Evolutionary conservation across 2,888 invertebrate species (phyloP).

Genomic region (Eubasilissa splendida): DNA sequence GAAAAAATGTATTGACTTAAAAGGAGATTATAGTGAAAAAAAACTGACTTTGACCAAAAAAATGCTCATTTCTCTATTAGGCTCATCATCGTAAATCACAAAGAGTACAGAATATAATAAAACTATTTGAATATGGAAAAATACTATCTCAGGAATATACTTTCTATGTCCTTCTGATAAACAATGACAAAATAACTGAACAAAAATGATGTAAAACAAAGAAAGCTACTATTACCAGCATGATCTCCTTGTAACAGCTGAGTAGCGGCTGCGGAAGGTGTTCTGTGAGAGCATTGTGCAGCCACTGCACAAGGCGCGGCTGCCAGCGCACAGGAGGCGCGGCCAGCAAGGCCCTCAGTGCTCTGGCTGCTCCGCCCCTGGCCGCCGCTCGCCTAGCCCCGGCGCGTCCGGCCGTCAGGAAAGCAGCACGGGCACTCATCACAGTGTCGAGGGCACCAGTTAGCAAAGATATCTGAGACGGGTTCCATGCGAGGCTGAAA

Average conservation of each 20-base stretch:
- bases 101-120: too few species aligned
- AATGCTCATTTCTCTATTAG: too few species aligned
- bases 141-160: too few species aligned
- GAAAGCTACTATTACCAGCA: constrained; percentile 48
- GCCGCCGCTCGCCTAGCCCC: constrained; percentile 60
- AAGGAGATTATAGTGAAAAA: too few species aligned
- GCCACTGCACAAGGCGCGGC: constrained; percentile 61
- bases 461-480: constrained; percentile 62
- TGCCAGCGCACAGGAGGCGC: constrained; percentile 57
- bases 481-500: constrained; percentile 61
- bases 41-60: too few species aligned
- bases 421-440: constrained; percentile 58
- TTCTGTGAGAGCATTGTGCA: constrained; percentile 60
- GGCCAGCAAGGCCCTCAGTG: constrained; percentile 53
- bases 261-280: constrained; percentile 55
- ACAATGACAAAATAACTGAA: too few species aligned
- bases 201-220: background rate
- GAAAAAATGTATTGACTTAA: too few species aligned
- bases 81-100: too few species aligned
- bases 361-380: constrained; percentile 59
- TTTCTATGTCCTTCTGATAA: too few species aligned
- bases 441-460: constrained; percentile 59
- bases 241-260: constrained; percentile 55
- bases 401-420: constrained; percentile 61
- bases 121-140: too few species aligned